These are phyloP conservation scores for Protonemura montana DNA, from an alignment of 2,888 invertebrate genomes.

Conservation along the genomic window DNA sequence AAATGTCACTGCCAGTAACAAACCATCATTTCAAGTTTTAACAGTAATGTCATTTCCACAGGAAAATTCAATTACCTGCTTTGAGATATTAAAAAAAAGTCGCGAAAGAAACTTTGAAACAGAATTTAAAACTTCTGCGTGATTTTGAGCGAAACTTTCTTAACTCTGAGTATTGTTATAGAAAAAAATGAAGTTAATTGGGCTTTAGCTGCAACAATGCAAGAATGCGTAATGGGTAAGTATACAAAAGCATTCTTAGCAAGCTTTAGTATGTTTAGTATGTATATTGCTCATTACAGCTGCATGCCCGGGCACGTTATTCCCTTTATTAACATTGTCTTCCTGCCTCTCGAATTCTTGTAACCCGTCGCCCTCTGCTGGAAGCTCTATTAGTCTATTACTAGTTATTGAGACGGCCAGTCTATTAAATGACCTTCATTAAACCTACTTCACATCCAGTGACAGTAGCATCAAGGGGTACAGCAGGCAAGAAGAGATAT, in stretches of 20 bases:
- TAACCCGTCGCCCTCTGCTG: neutral
- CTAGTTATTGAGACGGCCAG: constrained; percentile 7
- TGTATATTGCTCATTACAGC: neutral
- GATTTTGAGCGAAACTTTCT: neutral
- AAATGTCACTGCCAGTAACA: neutral
- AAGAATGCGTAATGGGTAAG: too few relatives aligned
- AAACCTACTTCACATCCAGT: neutral
- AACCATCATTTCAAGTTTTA: neutral
- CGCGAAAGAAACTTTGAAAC: neutral
- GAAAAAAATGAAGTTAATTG: too few relatives aligned
- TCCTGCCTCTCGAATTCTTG: neutral
- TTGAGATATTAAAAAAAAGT: neutral
- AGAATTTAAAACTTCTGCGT: neutral
- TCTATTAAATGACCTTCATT: neutral
- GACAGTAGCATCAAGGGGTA: neutral
- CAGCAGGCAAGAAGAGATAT: neutral
- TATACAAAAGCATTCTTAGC: too few relatives aligned
- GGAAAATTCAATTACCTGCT: neutral
- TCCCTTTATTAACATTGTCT: neutral
- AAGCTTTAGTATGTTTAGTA: neutral
- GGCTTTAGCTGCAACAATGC: too few relatives aligned
- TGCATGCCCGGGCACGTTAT: neutral
- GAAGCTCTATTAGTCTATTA: neutral
- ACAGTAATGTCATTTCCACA: constrained; percentile 12
- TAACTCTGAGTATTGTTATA: too few relatives aligned